A percentile compares a stretch with the other conserved stretches of the same genome.
phyloP scores from a whole-genome alignment of 2,797 vertebrate species.

The Rhinophrynus dorsalis region DNA sequence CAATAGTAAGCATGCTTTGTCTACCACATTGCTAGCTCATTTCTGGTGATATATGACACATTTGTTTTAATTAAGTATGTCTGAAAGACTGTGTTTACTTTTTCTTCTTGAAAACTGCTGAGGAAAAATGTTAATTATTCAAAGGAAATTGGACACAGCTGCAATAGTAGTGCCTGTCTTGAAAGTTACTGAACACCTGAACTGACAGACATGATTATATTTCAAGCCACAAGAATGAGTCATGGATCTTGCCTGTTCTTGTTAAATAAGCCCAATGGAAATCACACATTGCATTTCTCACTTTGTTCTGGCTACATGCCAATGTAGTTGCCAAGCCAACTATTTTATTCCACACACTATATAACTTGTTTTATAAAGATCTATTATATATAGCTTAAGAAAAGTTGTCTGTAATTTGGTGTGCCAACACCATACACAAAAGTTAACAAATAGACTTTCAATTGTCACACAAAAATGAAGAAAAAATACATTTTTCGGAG shows the following conservation, averaged over 20 bases:
- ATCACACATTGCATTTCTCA: conserved; percentile 23
- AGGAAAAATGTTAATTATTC: neutral
- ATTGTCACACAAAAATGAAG: no score
- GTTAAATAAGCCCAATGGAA: conserved; percentile 24
- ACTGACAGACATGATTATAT: conserved; percentile 29
- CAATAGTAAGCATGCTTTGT: no score
- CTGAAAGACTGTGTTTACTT: no score
- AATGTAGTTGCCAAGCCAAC: conserved; percentile 25
- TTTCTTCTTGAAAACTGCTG: no score
- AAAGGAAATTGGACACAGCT: neutral
- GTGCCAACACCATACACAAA: neutral
- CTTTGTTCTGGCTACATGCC: conserved; percentile 8
- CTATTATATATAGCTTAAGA: neutral
- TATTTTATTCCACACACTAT: conserved; percentile 14
- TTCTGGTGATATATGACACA: no score
- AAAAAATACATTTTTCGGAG: no score
- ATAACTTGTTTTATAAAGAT: neutral
- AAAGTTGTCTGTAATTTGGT: neutral
- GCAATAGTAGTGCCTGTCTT: neutral
- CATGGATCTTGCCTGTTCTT: conserved; percentile 36
- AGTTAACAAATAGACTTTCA: no score
- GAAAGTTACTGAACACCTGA: conserved; percentile 2
- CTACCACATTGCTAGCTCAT: no score
- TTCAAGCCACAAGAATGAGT: conserved; percentile 27
- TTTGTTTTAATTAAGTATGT: no score